These are phyloP conservation scores for Varroa destructor DNA, from an alignment of 1,140 invertebrate species.

Conservation along the genomic window DNA sequence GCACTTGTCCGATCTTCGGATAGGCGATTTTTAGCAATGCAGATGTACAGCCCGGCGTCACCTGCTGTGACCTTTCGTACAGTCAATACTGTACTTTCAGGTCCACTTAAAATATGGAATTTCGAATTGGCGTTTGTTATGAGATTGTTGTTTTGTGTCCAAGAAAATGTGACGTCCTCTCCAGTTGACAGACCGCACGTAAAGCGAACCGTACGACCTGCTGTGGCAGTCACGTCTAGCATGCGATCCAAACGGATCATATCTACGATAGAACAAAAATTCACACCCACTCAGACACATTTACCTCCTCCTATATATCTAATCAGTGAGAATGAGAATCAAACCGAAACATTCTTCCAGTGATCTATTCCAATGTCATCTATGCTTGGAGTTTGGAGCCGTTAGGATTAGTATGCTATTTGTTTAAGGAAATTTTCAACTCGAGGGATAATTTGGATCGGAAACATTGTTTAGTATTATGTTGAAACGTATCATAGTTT, in stretches of 20 bases:
- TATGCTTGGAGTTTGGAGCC: no score
- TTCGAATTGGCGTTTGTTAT: not conserved
- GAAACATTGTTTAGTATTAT: no score
- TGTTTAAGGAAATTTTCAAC: no score
- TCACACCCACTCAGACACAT: no score
- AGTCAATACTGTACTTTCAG: not conserved
- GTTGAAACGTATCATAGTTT: no score
- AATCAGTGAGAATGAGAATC: no score
- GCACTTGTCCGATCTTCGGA: conserved; percentile 2
- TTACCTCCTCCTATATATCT: no score
- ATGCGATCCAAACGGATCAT: conserved; percentile 5
- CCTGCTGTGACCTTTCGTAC: not conserved
- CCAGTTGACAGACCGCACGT: conserved; percentile 15
- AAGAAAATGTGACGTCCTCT: not conserved
- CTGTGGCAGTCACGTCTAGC: not conserved
- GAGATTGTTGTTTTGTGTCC: conserved; percentile 15
- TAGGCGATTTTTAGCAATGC: conserved; percentile 10
- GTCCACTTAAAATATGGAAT: not conserved
- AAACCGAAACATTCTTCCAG: no score
- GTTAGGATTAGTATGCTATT: no score
- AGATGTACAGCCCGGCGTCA: conserved; percentile 9
- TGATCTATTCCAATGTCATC: no score
- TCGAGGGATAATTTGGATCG: no score
- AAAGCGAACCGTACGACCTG: not conserved
- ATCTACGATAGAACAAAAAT: not conserved